phyloP scores from a whole-genome alignment of 2,888 invertebrate genomes.

The Nymphalis c-album region DNA sequence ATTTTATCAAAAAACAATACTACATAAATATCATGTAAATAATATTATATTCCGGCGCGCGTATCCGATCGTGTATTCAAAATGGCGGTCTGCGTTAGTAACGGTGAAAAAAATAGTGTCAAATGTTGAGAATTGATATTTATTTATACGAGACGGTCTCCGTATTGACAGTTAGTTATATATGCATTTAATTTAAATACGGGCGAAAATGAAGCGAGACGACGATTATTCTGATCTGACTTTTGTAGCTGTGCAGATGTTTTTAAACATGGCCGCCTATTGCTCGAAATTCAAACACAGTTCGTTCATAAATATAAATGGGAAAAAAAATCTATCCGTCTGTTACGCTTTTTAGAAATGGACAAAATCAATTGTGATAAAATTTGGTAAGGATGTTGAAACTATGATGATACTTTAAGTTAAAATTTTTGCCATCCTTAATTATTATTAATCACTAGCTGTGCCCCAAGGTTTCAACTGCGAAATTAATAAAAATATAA shows the following conservation, averaged over 20 bases:
- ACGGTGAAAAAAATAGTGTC: conserved; percentile 43
- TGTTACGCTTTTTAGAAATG: too few relatives aligned
- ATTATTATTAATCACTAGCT: too few relatives aligned
- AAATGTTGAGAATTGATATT: conserved; percentile 21
- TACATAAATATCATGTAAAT: not conserved
- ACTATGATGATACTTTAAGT: too few relatives aligned
- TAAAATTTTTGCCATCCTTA: too few relatives aligned
- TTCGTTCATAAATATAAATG: too few relatives aligned
- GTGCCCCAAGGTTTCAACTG: too few relatives aligned
- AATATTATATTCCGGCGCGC: conserved; percentile 9
- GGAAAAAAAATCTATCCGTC: too few relatives aligned
- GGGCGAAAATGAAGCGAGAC: conserved; percentile 7
- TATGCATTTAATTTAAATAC: conserved; percentile 5
- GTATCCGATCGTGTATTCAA: conserved; percentile 38
- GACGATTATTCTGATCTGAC: not conserved
- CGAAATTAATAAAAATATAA: too few relatives aligned
- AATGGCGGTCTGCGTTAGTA: conserved; percentile 39
- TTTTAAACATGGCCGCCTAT: not conserved
- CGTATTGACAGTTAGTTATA: not conserved
- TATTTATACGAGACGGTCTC: conserved; percentile 8
- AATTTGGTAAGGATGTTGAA: too few relatives aligned
- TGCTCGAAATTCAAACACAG: not conserved
- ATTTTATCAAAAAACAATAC: not conserved
- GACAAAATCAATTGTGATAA: too few relatives aligned
- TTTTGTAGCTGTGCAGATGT: not conserved